Percentiles rank a stretch among this genome's conserved stretches.
Evolutionary conservation across 2,888 invertebrate genomes (phyloP).

Genomic region (Trichogramma dendrolimi): DNA sequence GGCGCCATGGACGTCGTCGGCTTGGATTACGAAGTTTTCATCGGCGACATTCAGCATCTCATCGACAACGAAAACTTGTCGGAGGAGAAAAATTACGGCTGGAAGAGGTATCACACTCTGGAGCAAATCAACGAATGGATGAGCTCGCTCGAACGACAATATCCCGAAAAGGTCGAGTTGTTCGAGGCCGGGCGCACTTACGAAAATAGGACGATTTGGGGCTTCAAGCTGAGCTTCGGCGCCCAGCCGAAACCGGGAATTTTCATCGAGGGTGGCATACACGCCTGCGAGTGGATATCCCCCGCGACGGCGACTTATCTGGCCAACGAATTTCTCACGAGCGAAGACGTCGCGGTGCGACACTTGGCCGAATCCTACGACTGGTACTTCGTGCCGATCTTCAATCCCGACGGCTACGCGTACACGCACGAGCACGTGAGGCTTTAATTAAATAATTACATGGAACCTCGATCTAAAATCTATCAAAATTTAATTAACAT

Average conservation of each 20-base stretch:
- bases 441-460: neutral
- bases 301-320: constrained; percentile 64
- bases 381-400: constrained; percentile 71
- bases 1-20: constrained; percentile 49
- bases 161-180: constrained; percentile 54
- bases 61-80: constrained; percentile 36
- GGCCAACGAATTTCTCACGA: constrained; percentile 60
- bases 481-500: too few species aligned
- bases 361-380: constrained; percentile 59
- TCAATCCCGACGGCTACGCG: constrained; percentile 75
- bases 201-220: constrained; percentile 60
- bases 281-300: constrained; percentile 74
- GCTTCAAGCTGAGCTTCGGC: constrained; percentile 56
- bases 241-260: constrained; percentile 56
- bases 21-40: constrained; percentile 51
- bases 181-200: constrained; percentile 54
- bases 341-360: constrained; percentile 53
- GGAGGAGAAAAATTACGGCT: constrained; percentile 51
- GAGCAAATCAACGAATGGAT: constrained; percentile 59
- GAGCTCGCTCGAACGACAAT: constrained; percentile 49
- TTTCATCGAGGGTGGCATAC: constrained; percentile 62
- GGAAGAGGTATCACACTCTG: constrained; percentile 60
- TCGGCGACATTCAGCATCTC: constrained; percentile 60
- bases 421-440: constrained; percentile 57
- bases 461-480: neutral